phyloP scores from a whole-genome alignment of 1,140 invertebrate genomes.

The Danaus plexippus region DNA sequence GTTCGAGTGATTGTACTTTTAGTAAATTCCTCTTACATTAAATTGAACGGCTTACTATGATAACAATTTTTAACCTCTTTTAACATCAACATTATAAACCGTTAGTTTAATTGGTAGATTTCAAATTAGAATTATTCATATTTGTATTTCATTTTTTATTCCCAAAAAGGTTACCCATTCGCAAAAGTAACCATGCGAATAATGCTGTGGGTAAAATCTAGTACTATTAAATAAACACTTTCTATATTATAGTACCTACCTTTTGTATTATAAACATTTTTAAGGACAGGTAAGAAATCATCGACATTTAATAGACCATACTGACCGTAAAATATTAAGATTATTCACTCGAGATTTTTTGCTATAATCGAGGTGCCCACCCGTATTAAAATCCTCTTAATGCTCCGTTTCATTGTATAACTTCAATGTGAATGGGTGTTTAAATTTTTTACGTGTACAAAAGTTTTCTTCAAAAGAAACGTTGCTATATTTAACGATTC shows the following conservation, averaged over 20 bases:
- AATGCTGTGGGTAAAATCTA: too few species aligned
- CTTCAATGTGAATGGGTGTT: conserved; percentile 35
- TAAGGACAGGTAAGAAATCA: conserved; percentile 13
- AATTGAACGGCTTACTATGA: too few species aligned
- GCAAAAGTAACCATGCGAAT: too few species aligned
- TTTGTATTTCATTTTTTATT: too few species aligned
- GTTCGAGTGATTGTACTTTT: not conserved
- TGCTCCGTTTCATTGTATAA: conserved; percentile 39
- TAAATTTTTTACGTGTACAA: conserved; percentile 11
- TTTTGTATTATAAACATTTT: not conserved
- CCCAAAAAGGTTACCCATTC: too few species aligned
- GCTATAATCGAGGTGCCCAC: conserved; percentile 33
- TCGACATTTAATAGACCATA: conserved; percentile 17
- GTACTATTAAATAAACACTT: too few species aligned
- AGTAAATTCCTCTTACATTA: too few species aligned
- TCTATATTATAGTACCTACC: too few species aligned
- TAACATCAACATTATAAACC: too few species aligned
- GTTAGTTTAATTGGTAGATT: too few species aligned
- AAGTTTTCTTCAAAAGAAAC: conserved; percentile 54
- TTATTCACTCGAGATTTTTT: conserved; percentile 42
- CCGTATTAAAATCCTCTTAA: conserved; percentile 50
- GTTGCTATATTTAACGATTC: conserved; percentile 64
- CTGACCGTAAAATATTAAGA: conserved; percentile 18
- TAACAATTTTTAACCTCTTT: too few species aligned
- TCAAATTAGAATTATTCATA: too few species aligned